Evolutionary conservation across 1,140 invertebrate genomes (phyloP), one percentile per base, ranked within the genome.

Genomic region (Microplitis demolitor): DNA sequence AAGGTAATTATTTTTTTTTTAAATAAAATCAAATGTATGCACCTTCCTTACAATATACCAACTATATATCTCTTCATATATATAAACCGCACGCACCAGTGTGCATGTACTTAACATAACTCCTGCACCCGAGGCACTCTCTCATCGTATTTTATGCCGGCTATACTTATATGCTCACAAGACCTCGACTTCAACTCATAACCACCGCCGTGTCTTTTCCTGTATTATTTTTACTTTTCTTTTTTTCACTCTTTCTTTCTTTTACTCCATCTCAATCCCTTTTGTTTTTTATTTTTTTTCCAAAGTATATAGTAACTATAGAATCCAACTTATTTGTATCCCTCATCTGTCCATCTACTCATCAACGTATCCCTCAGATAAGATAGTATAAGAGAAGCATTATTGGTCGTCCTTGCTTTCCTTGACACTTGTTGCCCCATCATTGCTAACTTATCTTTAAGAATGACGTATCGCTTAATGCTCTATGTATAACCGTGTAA

Each of bases 71-170:
- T 54, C 66, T 34, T 35, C 45, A 64, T 64, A 50, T 11, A n/a
- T 37, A 50, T 35, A 11, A 35, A 14, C 9, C 50, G 8, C 39
- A 64, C 34, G 71, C 24, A 5, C 34, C 51, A 37, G 79, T 78
- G 64, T 78, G 79, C 77, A 76, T 78, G 81, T 82, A 83, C 80
- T 84, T 84, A 83, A 79, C 83, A 84, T 83, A 82, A 82, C 82
- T 82, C 82, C 79, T 75, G 79, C 76, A 83, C 82, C 81, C 80
- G 83, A 83, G 82, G 81, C 81, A 78, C 76, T 84, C 82, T 84
- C 81, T 82, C 81, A 82, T 84, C 82, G 79, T 84, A 84, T 84
- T 84, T 83, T 82, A 84, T 78, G 72, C 77, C 72, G 75, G 68
- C 77, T 76, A 75, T 72, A 64, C 74, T 75, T 69, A 75, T 79